These are phyloP conservation scores for Strigamia crassipes DNA, from an alignment of 2,888 invertebrate genomes.

Conservation along the genomic window DNA sequence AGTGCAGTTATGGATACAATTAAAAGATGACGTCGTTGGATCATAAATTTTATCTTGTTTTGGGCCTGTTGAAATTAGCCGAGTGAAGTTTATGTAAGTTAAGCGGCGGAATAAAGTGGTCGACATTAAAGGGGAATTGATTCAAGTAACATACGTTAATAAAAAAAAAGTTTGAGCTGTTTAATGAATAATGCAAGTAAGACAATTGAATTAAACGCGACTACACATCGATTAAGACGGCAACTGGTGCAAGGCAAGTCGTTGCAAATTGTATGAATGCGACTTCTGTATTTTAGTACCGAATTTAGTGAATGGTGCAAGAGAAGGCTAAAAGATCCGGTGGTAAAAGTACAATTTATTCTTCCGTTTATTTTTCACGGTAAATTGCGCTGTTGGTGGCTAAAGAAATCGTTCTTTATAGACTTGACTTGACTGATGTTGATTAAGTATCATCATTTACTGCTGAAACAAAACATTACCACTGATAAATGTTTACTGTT, in stretches of 20 bases:
- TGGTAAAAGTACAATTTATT: not conserved
- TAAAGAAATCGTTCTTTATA: slow-evolving; percentile 10
- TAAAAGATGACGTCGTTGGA: not conserved
- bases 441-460: slow-evolving; percentile 10
- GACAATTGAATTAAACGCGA: not conserved
- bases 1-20: too few species aligned
- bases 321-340: not conserved
- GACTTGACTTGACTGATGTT: slow-evolving; percentile 2
- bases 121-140: not conserved
- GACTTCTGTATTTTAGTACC: not conserved
- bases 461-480: slow-evolving; percentile 10
- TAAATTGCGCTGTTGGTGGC: not conserved
- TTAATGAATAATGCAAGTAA: not conserved
- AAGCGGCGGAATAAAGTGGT: not conserved
- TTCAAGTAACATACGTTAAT: not conserved
- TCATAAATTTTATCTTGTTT: not conserved
- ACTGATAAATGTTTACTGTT: not conserved
- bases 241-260: not conserved
- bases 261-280: not conserved
- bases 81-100: not conserved
- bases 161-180: slow-evolving; percentile 1
- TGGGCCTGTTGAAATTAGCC: not conserved
- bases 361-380: not conserved
- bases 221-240: not conserved
- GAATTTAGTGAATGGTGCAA: not conserved